Evolutionary conservation across 2,888 invertebrate species (phyloP).

Genomic region (Synergus gifuensis): DNA sequence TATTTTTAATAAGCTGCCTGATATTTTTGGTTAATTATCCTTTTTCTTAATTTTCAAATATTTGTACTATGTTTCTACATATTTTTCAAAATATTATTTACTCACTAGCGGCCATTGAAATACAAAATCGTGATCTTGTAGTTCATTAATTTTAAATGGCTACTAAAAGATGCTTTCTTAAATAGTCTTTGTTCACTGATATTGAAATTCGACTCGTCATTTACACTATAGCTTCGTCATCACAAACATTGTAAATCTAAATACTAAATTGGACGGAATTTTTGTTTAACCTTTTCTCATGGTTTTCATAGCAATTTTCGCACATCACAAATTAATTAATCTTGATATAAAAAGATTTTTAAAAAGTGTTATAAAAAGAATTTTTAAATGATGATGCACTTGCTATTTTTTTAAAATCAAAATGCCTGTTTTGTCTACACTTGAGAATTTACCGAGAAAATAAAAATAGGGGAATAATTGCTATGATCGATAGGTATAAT

Average conservation of each 20-base stretch:
- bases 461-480: slow-evolving; percentile 18
- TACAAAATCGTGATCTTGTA: not conserved
- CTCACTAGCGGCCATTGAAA: no score
- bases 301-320: not conserved
- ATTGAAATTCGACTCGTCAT: not conserved
- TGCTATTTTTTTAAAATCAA: not conserved
- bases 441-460: not conserved
- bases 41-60: no score
- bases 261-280: not conserved
- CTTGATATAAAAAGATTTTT: not conserved
- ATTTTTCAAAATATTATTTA: no score
- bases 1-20: not conserved
- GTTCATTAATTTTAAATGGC: not conserved
- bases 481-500: not conserved
- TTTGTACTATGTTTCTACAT: no score
- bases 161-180: not conserved
- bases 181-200: not conserved
- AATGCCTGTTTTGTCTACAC: not conserved
- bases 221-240: not conserved
- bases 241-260: not conserved
- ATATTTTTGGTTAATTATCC: not conserved
- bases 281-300: not conserved
- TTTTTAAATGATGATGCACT: not conserved
- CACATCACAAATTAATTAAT: not conserved
- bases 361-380: not conserved